Evolutionary conservation across 2,888 invertebrate genomes (phyloP).

Genomic region (Seira musarum): DNA sequence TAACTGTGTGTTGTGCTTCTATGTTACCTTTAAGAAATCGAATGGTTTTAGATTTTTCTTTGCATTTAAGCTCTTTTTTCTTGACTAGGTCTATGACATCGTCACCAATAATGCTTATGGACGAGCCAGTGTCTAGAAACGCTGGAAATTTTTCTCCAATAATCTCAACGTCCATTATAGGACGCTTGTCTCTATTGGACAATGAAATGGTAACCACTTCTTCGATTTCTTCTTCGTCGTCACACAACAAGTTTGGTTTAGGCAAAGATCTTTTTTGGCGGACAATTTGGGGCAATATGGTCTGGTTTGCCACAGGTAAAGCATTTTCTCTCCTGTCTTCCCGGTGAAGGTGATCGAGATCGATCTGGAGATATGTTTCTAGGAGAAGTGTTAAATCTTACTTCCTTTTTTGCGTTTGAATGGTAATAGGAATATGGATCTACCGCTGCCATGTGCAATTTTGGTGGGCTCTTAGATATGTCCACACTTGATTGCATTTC

Average conservation of each 20-base stretch:
- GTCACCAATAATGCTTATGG: not conserved
- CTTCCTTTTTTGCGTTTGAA: conserved; percentile 18
- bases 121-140: not conserved
- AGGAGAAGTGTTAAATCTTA: not conserved
- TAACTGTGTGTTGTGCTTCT: not conserved
- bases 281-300: conserved; percentile 10
- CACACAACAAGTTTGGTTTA: not conserved
- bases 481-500: not conserved
- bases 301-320: conserved; percentile 1
- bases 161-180: not conserved
- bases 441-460: conserved; percentile 22
- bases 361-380: not conserved
- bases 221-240: not conserved
- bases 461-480: not conserved
- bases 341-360: not conserved
- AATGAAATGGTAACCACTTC: not conserved
- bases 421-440: conserved; percentile 11
- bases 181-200: not conserved
- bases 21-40: not conserved
- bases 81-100: not conserved
- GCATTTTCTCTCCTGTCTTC: not conserved
- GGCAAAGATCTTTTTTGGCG: not conserved
- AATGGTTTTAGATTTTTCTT: not conserved
- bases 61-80: not conserved
- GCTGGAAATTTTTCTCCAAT: not conserved